Evolutionary conservation across 23 tunicate genomes (phyloP), one percentile per base, ranked within the genome.

Genomic region (Trididemnum nubilum): DNA sequence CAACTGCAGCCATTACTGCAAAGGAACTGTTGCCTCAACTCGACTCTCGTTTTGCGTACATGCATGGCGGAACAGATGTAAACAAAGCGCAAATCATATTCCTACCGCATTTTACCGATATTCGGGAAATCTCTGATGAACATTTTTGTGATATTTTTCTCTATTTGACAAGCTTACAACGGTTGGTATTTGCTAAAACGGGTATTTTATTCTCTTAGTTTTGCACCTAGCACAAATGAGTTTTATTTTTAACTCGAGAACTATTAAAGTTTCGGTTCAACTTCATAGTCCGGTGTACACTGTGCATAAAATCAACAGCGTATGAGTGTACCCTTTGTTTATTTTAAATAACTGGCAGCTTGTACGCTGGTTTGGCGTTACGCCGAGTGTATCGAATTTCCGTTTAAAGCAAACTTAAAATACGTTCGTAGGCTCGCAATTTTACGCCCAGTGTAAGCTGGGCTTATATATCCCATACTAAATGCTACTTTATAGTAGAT

Each of bases 41-140:
- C 5, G 54, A 77, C 23, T 49, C 32, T 15, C 65, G 92, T 27
- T 87, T 34, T 81, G 92, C 80, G 0, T 87, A 71, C 34, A 70
- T 81, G 69, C 90, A 79, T 79, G 92, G 92, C 34, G 86, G 92
- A 7, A 51, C 28, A 40, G 92, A 87, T 64, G 33, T 87, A 7
- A 34, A 73, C 33, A 64, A 73, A 22, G 63, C 69, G 1, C 85
- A 69, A 35, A 36, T 87, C 39, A 64, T 87, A 1, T 81, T 81
- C 72, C 60, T 87, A 36, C 92, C 92, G 0, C 79, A 74, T 44
- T 87, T 5, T 39, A 71, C 82, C 18, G 27, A 40, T 23, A 33
- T 87, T 3, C 85, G 76, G 39, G 82, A 76, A 7, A 71, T 85
- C 2, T 24, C 88, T 2, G 74, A 85, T 23, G 82, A 85, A 64